Base-by-base conservation (phyloP, 2,797 vertebrate species). In the Orientallactaga sibirica region DNA sequence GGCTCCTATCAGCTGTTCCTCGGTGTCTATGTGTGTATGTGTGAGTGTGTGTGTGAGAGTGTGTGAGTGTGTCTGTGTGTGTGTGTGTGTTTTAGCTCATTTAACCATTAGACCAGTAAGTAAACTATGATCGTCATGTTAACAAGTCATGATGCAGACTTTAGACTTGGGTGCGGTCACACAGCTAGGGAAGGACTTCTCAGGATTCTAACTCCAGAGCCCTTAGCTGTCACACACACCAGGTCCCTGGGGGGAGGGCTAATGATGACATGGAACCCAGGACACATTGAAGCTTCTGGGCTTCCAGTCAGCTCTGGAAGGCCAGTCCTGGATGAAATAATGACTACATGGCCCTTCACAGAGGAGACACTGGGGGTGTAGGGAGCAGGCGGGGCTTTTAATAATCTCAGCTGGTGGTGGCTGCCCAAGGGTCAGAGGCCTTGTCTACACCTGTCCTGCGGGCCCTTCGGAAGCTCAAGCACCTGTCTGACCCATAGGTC, bases 161-260 rank as follows among this genome's bases (percentile, higher is more conserved):
- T 92, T 67, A 71, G 86, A 67, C 19, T 91, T 73, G 58, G 25
- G 67, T 62, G 29, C 94, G n/a, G 70, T 79, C 18, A 90, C 62
- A 55, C 62, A 76, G 84, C 81, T 76, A 37, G 67, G 61, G 78
- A 71, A 92, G 64, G 68, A 33, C 55, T n/a, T 16, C 14, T 16
- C 14, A 4, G 20, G 16, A 70, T 10, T 68, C 83, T 80, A 62
- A 48, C n/a, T 58, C 58, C 41, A 61, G 64, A 55, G 33, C 27
- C 66, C 66, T 52, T 27, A 79, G 37, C 62, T 7, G 0, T 9
- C 24, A 24, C 1, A 5, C 1, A 5, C 61, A 52, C 10, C n/a
- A 48, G 33, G 7, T 1, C 12, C 7, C 71, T 83, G 33, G 33
- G 52, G 66, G 73, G 67, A 76, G 41, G 55, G 70, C 75, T 25